Conservation (phyloP, 2,113 vertebrate genomes). For the Lagopus leucura region DNA sequence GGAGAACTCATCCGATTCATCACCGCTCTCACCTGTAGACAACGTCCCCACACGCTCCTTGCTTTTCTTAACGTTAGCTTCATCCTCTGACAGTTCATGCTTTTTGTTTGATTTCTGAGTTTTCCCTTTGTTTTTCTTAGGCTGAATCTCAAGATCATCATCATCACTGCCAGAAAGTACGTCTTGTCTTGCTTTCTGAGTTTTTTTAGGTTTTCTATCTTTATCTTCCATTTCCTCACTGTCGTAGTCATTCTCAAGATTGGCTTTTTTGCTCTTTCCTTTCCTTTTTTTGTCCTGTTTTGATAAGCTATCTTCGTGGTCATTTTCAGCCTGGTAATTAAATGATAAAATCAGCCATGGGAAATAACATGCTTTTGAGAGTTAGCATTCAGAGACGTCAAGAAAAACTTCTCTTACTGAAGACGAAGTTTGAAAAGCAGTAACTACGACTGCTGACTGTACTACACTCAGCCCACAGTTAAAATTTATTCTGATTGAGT, state of each 20-base stretch:
- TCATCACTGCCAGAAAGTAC: conserved; percentile 82
- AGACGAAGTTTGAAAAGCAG: not conserved
- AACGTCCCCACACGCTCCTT: conserved; percentile 55
- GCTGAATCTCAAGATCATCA: conserved; percentile 74
- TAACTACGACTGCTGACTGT: not conserved
- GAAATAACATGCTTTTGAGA: not conserved
- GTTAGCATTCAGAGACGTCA: not conserved
- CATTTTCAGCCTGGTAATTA: conserved; percentile 81
- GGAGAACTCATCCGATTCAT: conserved; percentile 81
- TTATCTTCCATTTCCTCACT: conserved; percentile 80
- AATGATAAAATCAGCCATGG: not conserved
- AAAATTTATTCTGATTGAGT: not conserved
- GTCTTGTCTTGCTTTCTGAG: conserved; percentile 73
- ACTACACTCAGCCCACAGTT: not conserved
- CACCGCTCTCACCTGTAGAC: conserved; percentile 76
- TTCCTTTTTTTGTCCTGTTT: conserved; percentile 95
- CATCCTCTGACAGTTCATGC: conserved; percentile 73
- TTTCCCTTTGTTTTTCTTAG: conserved; percentile 81
- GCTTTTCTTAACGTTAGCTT: conserved; percentile 61
- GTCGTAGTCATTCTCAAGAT: conserved; percentile 84
- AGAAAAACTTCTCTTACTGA: not conserved
- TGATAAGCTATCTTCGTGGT: conserved; percentile 78
- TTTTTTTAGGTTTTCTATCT: conserved; percentile 78
- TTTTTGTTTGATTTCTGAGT: conserved; percentile 81
- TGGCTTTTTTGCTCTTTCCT: conserved; percentile 85